Percentiles rank a stretch among this genome's conserved stretches.
Conservation (phyloP, 2,888 invertebrate genomes). For the Horisme vitalbata region DNA sequence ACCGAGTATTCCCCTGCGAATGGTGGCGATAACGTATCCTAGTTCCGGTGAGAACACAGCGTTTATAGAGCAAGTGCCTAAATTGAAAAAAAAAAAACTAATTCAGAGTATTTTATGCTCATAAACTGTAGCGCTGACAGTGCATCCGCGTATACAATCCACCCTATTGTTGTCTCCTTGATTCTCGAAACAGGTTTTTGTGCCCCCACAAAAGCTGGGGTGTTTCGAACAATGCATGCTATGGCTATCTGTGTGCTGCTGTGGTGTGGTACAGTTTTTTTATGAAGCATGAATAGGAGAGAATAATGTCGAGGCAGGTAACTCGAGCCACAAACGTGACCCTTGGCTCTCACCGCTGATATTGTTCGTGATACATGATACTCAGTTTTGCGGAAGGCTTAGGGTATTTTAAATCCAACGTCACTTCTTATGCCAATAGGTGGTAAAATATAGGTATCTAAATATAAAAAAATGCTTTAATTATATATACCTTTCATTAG, state of each 20-base stretch:
- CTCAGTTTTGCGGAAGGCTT: slow-evolving; percentile 40
- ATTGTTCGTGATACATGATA: slow-evolving; percentile 57
- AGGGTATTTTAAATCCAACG: slow-evolving; percentile 6
- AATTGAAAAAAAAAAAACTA: slow-evolving; percentile 11
- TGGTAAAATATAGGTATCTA: no score
- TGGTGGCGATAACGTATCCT: slow-evolving; percentile 58
- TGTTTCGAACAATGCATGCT: slow-evolving; percentile 55
- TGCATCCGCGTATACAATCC: slow-evolving; percentile 39
- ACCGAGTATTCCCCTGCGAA: slow-evolving; percentile 51
- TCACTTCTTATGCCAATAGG: no score
- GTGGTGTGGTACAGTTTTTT: slow-evolving; percentile 50
- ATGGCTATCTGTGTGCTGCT: slow-evolving; percentile 46
- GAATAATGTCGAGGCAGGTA: slow-evolving; percentile 58
- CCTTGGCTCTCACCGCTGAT: slow-evolving; percentile 46
- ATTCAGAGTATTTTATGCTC: slow-evolving; percentile 15
- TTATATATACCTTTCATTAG: no score
- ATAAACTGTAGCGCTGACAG: slow-evolving; percentile 32
- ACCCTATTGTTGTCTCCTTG: slow-evolving; percentile 50
- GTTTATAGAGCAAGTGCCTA: slow-evolving; percentile 11
- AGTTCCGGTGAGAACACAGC: slow-evolving; percentile 29
- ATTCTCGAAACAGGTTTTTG: slow-evolving; percentile 60
- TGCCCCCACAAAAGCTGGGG: slow-evolving; percentile 53
- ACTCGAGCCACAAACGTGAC: slow-evolving; percentile 59
- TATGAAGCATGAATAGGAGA: slow-evolving; percentile 55
- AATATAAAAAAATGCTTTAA: no score